A percentile compares a stretch with the other conserved stretches of the same genome.
phyloP scores from a whole-genome alignment of 2,113 vertebrate species.

The Amphiprion ocellaris region DNA sequence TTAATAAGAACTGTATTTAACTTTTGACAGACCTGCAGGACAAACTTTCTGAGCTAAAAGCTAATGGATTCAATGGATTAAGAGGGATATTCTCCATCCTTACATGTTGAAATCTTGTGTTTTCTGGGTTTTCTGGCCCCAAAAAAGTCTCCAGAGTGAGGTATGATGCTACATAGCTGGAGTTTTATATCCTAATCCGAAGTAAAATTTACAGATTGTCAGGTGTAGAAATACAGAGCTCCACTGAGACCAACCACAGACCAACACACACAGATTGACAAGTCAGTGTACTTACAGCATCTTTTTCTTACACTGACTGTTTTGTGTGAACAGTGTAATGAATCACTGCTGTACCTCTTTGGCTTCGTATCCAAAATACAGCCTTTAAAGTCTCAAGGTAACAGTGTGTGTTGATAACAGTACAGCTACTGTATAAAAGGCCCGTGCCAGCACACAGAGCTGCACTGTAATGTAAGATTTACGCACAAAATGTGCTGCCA shows the following conservation, averaged over 20 bases:
- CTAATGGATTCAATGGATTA: neutral
- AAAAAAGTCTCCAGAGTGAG: neutral
- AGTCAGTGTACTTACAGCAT: neutral
- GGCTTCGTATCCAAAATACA: neutral
- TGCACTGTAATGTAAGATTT: constrained; percentile 14
- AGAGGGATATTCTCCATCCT: neutral
- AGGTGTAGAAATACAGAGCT: neutral
- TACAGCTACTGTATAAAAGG: constrained; percentile 39
- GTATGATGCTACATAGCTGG: neutral
- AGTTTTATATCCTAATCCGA: neutral
- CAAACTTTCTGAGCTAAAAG: neutral
- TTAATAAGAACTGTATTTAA: neutral
- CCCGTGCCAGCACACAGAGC: constrained; percentile 42
- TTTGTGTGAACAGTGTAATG: constrained; percentile 19
- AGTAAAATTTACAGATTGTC: neutral
- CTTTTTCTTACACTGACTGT: constrained; percentile 14
- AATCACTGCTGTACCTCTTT: constrained; percentile 14
- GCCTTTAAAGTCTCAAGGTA: neutral
- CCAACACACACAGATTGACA: constrained; percentile 3
- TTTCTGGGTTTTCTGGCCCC: no score
- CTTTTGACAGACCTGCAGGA: constrained; percentile 16
- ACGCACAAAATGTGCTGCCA: constrained; percentile 42
- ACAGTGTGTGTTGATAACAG: constrained; percentile 49
- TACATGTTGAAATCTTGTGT: neutral
- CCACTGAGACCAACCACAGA: neutral